Base-by-base conservation (phyloP, 2,113 vertebrate species). In the Heptranchias perlo region DNA sequence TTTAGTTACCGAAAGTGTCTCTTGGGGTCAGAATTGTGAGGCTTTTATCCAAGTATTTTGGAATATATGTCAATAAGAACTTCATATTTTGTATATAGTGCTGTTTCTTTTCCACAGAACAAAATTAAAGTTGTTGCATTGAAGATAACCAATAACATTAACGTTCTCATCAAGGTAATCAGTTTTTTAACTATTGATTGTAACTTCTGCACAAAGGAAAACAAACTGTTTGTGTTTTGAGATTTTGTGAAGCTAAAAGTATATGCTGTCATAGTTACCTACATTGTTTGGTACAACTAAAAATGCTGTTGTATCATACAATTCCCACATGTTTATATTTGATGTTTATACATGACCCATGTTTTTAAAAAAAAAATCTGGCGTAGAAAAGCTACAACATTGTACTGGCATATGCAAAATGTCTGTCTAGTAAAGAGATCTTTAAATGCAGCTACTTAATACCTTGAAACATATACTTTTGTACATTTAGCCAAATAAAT, bases 71-170 rank as follows among this genome's bases (percentile, higher is more conserved):
- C 13, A 16, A n/a, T 39, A 7, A 93, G n/a, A 62, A 89, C 35
- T 54, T 39, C 76, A 39, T n/a, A 21, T 39, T 18, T 91, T 89
- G 3, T 18, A 62, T 8, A 39, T n/a, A 10, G 4, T 39, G 61
- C 35, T 96, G 64, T 96, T 96, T 97, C 89, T 96, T 97, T 96
- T 52, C 87, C 52, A 92, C 97, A 99, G 99, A 99, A 99, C 97
- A 99, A 99, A 98, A 99, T 99, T 96, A 99, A 99, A 98, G 99
- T 99, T 96, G 99, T 99, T 97, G 99, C 99, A 96, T 97, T 99
- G 96, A 99, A 99, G 98, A 99, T 99, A 97, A 99, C 99, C 91
- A 99, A 99, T 97, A 99, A 99, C 97, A 99, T 99, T 96, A 99
- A 99, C 94, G 97, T 99, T 97, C 98, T 99, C 97, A 99, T 99